Evolutionary conservation across 64 coral and sea anemone genomes (phyloP).

Genomic region (Exaiptasia diaphana): DNA sequence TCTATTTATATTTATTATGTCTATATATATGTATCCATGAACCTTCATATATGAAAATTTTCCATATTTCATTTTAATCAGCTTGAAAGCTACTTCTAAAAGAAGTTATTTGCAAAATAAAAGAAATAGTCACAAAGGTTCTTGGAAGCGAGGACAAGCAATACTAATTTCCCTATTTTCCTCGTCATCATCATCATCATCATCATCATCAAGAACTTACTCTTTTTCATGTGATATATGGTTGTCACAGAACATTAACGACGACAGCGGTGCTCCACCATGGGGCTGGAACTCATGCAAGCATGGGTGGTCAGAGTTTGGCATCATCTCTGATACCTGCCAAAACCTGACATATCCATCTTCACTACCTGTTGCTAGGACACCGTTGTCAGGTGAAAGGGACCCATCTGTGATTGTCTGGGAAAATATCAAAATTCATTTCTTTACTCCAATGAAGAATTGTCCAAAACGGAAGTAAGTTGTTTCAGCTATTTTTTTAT

Average conservation of each 20-base stretch:
- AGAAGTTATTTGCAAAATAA: not conserved
- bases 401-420: slow-evolving; percentile 92
- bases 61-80: too few relatives aligned
- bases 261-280: slow-evolving; percentile 63
- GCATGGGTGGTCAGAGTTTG: slow-evolving; percentile 30
- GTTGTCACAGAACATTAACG: slow-evolving; percentile 89
- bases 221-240: slow-evolving; percentile 80
- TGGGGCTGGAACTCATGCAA: slow-evolving; percentile 87
- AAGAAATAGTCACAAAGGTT: not conserved
- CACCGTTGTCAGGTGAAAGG: slow-evolving; percentile 76
- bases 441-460: not conserved
- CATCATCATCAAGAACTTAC: too few relatives aligned
- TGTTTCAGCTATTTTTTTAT: too few relatives aligned
- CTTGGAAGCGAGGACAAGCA: not conserved
- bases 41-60: too few relatives aligned
- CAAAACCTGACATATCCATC: slow-evolving; percentile 94
- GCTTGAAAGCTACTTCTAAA: too few relatives aligned
- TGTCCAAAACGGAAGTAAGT: too few relatives aligned
- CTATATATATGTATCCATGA: too few relatives aligned
- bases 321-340: slow-evolving; percentile 65
- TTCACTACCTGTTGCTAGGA: slow-evolving; percentile 89
- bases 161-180: not conserved
- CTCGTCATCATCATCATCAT: too few relatives aligned
- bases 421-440: not conserved
- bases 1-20: too few relatives aligned